Percentiles rank a stretch among this genome's conserved stretches.
These are phyloP conservation scores for Orestias chungarensis DNA, from an alignment of 2,797 vertebrate genomes.

Conservation along the genomic window DNA sequence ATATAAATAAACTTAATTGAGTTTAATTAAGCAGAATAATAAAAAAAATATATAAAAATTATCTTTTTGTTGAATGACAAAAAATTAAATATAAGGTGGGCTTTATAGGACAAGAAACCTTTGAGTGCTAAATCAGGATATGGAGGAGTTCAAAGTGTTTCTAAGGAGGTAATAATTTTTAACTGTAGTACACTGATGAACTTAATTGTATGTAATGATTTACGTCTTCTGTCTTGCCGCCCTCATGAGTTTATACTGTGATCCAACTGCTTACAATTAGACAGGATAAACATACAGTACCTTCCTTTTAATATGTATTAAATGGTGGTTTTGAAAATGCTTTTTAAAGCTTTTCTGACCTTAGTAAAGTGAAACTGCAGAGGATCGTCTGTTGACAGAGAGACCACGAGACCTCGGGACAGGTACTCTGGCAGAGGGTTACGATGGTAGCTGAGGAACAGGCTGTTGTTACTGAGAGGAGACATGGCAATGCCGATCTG, in stretches of 20 bases:
- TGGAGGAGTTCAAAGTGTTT: not conserved
- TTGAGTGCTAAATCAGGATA: not conserved
- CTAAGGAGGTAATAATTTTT: not conserved
- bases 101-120: not conserved
- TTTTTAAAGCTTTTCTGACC: constrained; percentile 69
- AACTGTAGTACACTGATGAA: not conserved
- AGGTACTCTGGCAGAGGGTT: constrained; percentile 97
- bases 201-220: not conserved
- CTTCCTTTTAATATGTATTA: not conserved
- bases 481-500: constrained; percentile 99
- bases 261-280: not conserved
- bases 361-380: constrained; percentile 99
- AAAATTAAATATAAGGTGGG: not conserved
- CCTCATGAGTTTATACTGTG: not conserved
- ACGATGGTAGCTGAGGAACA: constrained; percentile 97
- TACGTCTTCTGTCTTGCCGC: not conserved
- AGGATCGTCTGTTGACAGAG: constrained; percentile 94
- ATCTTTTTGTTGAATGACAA: not conserved
- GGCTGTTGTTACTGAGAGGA: constrained; percentile 96
- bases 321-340: not conserved
- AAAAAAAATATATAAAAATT: too few species aligned
- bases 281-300: not conserved
- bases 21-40: too few species aligned
- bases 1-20: too few species aligned
- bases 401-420: constrained; percentile 94